phyloP scores from a whole-genome alignment of 2,888 invertebrate species.

The Rhodophaea formosa region DNA sequence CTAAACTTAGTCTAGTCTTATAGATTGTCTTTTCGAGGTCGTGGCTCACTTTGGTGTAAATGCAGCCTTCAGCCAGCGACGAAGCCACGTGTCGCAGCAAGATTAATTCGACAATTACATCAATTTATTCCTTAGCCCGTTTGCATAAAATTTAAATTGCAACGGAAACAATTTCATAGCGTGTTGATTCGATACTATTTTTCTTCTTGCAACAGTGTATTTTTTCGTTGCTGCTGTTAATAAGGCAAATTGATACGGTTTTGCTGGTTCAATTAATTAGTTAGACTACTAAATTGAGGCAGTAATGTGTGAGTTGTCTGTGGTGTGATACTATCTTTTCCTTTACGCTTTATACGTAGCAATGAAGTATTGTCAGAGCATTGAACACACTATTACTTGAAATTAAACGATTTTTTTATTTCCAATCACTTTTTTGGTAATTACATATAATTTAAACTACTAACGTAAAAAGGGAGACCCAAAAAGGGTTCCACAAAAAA shows the following conservation, averaged over 20 bases:
- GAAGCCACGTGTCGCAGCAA: slow-evolving; percentile 44
- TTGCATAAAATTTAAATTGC: slow-evolving; percentile 17
- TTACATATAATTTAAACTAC: too few relatives aligned
- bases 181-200: slow-evolving; percentile 19
- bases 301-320: too few relatives aligned
- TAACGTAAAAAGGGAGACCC: too few relatives aligned
- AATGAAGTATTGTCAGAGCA: too few relatives aligned
- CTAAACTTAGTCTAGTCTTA: not conserved
- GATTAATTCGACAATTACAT: slow-evolving; percentile 52
- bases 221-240: not conserved
- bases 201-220: slow-evolving; percentile 13
- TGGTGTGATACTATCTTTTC: not conserved
- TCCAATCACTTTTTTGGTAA: too few relatives aligned
- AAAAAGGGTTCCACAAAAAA: too few relatives aligned
- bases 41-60: not conserved
- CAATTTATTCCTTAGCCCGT: slow-evolving; percentile 23
- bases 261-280: slow-evolving; percentile 5
- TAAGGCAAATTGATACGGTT: slow-evolving; percentile 2
- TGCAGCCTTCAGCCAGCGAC: slow-evolving; percentile 13
- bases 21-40: not conserved
- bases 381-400: too few relatives aligned
- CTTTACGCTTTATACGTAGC: too few relatives aligned
- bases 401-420: too few relatives aligned
- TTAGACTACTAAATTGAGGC: slow-evolving; percentile 3
- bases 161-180: slow-evolving; percentile 18